phyloP scores from a whole-genome alignment of 2,113 vertebrate species.

The Eubucco bourcierii region DNA sequence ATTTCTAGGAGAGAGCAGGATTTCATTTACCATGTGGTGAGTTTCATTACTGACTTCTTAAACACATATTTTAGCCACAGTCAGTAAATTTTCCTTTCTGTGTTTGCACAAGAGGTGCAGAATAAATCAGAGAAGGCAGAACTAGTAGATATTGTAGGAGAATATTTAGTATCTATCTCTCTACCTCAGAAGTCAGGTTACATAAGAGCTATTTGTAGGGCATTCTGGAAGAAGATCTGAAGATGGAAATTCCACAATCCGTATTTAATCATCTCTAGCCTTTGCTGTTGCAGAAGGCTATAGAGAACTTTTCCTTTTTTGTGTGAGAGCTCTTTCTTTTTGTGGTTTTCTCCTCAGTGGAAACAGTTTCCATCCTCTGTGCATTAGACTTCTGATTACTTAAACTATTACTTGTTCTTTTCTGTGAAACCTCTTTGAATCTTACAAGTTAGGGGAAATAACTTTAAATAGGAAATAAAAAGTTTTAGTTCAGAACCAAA shows the following conservation, averaged over 20 bases:
- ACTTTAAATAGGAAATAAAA: not conserved
- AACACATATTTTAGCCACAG: not conserved
- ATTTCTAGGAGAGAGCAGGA: not conserved
- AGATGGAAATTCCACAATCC: not conserved
- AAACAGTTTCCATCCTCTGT: rapidly evolving
- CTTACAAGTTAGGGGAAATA: not conserved
- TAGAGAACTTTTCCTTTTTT: not conserved
- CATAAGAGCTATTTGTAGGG: rapidly evolving
- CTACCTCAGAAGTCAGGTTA: not conserved
- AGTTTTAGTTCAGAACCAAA: not conserved
- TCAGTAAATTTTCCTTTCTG: not conserved
- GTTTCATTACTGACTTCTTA: not conserved
- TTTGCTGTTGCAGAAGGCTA: not conserved
- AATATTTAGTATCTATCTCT: not conserved
- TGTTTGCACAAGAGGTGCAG: not conserved
- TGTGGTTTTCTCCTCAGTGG: not conserved
- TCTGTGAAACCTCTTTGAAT: not conserved
- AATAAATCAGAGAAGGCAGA: not conserved
- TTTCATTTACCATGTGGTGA: not conserved
- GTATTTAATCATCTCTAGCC: not conserved
- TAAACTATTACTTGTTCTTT: not conserved
- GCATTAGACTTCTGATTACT: not conserved
- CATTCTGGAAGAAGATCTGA: not conserved
- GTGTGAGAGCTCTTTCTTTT: not conserved
- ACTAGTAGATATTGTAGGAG: not conserved